Evolutionary conservation across 2,888 invertebrate species (phyloP), one percentile per base, ranked within the genome.

Genomic region (Nyleta sp.): DNA sequence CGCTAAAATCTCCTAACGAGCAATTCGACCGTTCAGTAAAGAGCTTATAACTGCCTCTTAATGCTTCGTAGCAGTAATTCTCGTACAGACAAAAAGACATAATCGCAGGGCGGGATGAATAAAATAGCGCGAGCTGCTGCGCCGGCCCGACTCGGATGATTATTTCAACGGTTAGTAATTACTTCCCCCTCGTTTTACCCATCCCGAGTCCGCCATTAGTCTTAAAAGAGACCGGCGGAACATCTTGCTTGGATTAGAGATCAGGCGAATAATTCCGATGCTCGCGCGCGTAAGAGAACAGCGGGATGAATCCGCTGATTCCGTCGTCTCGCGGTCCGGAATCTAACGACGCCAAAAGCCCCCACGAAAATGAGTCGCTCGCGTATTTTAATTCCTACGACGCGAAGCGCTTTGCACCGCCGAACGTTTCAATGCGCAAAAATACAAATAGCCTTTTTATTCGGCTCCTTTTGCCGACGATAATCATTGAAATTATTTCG

Each of bases 231-330:
- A 70, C 68, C 71, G 68, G 79, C 81, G 85, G 84, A 87, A 89
- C 88, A 88, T 88, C 88, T 89, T 88, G 88, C 87, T 84, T 82
- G 86, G 86, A 89, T 88, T 87, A 87, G 85, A 86, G 83, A 87
- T 84, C 80, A 78, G 74, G 74, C 79, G 75, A 80, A 84, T 82
- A 78, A 78, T 78, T 74, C 60, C 67, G 60, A 73, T 57, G 78
- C 70, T 62, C 48, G 52, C 13, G 40, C 53, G 64, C 57, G 40
- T 57, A 78, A 72, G 64, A 53, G 71, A 60, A 65, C 72, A 59
- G 40, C 44, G 59, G 35, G 40, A 50, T 60, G 73, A 55, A 78
- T 70, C 40, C 64, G 64, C 73, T 62, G 78, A 78, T 78, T 65
- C 38, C 62, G 74, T 74, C 70, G 59, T 71, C 59, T 57, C 60